These are phyloP conservation scores for Sphenodon punctatus DNA, from an alignment of 2,797 vertebrate species.

Conservation along the genomic window DNA sequence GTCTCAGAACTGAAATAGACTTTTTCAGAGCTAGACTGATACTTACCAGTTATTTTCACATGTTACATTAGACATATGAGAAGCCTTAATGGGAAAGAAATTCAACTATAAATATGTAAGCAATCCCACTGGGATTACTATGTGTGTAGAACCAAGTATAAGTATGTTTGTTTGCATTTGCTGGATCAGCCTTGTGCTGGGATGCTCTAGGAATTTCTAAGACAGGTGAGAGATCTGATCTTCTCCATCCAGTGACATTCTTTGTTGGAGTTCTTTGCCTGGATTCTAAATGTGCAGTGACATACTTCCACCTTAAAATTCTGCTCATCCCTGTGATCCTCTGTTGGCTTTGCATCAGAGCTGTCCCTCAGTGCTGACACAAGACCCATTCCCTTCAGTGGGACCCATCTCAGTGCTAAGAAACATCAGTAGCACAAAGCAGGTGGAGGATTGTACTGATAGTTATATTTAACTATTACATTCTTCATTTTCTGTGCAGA, in stretches of 20 bases:
- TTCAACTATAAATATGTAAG: no score
- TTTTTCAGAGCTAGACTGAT: background rate
- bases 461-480: no score
- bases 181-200: accelerated
- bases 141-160: accelerated
- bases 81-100: accelerated
- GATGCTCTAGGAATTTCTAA: background rate
- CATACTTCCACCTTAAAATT: background rate
- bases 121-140: accelerated
- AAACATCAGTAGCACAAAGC: no score
- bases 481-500: no score
- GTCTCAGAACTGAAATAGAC: background rate
- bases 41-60: accelerated
- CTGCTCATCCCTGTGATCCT: no score
- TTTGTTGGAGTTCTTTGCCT: no score
- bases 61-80: background rate
- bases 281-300: background rate
- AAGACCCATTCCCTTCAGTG: no score
- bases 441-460: no score
- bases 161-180: accelerated
- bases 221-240: background rate
- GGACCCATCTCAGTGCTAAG: no score
- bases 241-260: background rate
- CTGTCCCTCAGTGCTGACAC: no score
- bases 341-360: no score